Evolutionary conservation across 2,888 invertebrate genomes (phyloP).

Genomic region (Sepioteuthis lessoniana): DNA sequence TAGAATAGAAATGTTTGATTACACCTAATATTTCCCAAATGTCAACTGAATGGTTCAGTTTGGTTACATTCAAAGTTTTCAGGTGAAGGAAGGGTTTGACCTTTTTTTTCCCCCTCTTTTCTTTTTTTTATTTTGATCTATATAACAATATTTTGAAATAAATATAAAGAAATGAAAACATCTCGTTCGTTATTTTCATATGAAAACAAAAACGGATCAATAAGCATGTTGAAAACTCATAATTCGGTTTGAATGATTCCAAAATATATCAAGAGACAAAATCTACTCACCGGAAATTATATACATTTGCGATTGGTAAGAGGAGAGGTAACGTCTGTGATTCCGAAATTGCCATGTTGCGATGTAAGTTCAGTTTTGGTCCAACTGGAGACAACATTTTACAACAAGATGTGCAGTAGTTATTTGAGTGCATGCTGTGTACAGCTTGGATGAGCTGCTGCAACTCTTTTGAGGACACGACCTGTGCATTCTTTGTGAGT

Average conservation of each 20-base stretch:
- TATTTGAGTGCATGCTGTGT: slow-evolving; percentile 24
- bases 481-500: slow-evolving; percentile 44
- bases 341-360: slow-evolving; percentile 25
- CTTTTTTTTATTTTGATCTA: too few species aligned
- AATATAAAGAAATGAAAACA: too few species aligned
- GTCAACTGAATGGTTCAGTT: too few species aligned
- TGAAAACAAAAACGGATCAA: too few species aligned
- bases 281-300: slow-evolving; percentile 37
- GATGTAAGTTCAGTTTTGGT: slow-evolving; percentile 44
- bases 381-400: slow-evolving; percentile 44
- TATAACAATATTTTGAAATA: too few species aligned
- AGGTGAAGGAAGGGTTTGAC: too few species aligned
- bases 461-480: slow-evolving; percentile 44
- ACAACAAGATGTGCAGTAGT: slow-evolving; percentile 46
- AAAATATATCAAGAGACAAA: background rate
- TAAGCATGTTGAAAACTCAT: too few species aligned
- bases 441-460: slow-evolving; percentile 47
- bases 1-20: too few species aligned
- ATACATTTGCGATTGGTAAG: slow-evolving; percentile 37
- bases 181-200: too few species aligned
- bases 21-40: too few species aligned
- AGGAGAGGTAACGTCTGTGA: slow-evolving; percentile 43
- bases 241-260: background rate
- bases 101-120: too few species aligned
- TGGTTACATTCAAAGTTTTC: too few species aligned